Evolutionary conservation across 2,113 vertebrate genomes (phyloP).

Genomic region (Pelmatolapia mariae): DNA sequence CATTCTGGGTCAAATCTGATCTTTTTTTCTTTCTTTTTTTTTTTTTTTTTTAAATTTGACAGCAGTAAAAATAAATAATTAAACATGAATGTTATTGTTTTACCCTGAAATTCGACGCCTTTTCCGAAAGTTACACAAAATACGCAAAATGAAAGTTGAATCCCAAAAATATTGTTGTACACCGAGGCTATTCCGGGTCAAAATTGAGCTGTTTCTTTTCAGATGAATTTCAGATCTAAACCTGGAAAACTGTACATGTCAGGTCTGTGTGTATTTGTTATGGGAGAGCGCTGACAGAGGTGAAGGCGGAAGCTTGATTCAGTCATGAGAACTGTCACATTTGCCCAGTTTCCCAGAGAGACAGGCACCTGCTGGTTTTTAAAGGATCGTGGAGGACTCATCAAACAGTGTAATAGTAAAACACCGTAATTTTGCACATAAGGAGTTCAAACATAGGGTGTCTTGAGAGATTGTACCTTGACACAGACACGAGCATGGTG

Average conservation of each 20-base stretch:
- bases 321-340: background rate
- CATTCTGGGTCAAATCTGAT: background rate
- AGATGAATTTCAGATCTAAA: background rate
- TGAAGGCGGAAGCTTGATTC: background rate
- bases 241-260: background rate
- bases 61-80: background rate
- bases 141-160: background rate
- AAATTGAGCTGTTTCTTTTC: background rate
- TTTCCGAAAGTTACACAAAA: background rate
- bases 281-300: background rate
- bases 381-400: background rate
- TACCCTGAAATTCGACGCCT: fast-evolving
- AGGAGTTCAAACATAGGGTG: background rate
- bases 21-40: no score
- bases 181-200: background rate
- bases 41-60: fast-evolving
- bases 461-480: background rate
- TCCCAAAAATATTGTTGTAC: background rate
- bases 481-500: background rate
- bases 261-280: background rate
- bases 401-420: background rate
- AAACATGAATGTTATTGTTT: background rate
- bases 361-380: background rate
- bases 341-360: background rate
- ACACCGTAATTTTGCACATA: background rate